A percentile compares a stretch with the other conserved stretches of the same genome.
phyloP scores from a whole-genome alignment of 2,888 invertebrate genomes.

The Brachycybe producta region DNA sequence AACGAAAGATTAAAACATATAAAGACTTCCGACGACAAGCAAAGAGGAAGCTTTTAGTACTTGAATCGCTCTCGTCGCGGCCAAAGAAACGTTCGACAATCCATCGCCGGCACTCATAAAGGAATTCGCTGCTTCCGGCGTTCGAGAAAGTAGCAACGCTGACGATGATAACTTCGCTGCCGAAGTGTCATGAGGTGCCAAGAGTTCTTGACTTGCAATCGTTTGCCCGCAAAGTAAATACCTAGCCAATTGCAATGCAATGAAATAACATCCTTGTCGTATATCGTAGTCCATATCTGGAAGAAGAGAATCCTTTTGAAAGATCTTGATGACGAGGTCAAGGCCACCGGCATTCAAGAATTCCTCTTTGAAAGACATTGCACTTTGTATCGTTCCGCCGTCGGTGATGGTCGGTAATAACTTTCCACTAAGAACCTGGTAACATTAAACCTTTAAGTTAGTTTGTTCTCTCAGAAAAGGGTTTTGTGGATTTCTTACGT shows the following conservation, averaged over 20 bases:
- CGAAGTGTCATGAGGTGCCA: conserved; percentile 7
- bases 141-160: not conserved
- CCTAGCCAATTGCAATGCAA: conserved; percentile 36
- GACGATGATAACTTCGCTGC: not conserved
- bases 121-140: conserved; percentile 7
- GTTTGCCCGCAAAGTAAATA: conserved; percentile 34
- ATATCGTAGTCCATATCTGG: conserved; percentile 36
- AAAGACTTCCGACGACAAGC: not conserved
- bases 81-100: conserved; percentile 19
- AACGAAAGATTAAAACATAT: not conserved
- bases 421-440: conserved; percentile 36
- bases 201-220: conserved; percentile 26
- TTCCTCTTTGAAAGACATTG: conserved; percentile 33
- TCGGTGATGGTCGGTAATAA: conserved; percentile 35
- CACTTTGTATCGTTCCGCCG: conserved; percentile 28
- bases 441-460: not conserved
- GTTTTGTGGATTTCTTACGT: not conserved
- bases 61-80: conserved; percentile 30
- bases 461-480: not conserved
- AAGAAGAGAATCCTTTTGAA: conserved; percentile 36
- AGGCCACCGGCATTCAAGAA: conserved; percentile 37
- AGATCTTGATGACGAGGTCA: conserved; percentile 33
- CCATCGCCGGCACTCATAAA: not conserved
- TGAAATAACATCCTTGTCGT: conserved; percentile 37
- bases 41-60: conserved; percentile 21